Base-by-base conservation (phyloP, 2,113 vertebrate genomes). In the Alexandromys fortis region DNA sequence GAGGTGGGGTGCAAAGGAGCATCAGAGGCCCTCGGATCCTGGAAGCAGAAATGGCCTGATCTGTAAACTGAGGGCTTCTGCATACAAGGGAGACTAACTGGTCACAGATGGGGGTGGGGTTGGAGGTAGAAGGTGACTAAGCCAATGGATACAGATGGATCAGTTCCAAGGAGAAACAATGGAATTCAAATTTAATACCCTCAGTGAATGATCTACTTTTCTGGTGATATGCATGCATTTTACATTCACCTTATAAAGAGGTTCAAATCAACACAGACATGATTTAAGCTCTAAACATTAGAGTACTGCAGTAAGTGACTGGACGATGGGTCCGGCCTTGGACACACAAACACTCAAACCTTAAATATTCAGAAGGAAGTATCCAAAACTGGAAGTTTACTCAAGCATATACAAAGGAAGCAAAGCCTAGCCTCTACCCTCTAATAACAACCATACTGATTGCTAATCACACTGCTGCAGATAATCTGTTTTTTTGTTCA, bases 131-230 rank as follows among this genome's bases (percentile, higher is more conserved):
- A 45, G 45, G 67, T 73, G 14, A 49, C 38, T 72, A 78, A 42
- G 42, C 26, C 73, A 92, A 75, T 5, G 17, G 58, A 83, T 16
- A 86, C 5, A 85, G 49, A 49, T 21, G n/a, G 91, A 38, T 65
- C 63, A 63, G 47, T 24, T 21, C 73, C 13, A 22, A 89, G 4
- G 30, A 67, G 10, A 89, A 68, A 72, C 72, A 61, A 19, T 63
- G 42, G 73, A 89, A 96, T 83, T 89, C 72, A 86, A 55, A 28
- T 49, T 78, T n/a, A 94, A 83, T 10, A 45, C 30, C 26, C 38
- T 83, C 4, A 9, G 52, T 86, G 49, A 95, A 95, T 92, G 55
- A 92, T 5, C n/a, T 49, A 61, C 68, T 52, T 65, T 63, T 75
- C 13, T 94, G 7, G 17, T n/a, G 24, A n/a, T 7, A 30, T 70